Evolutionary conservation across 1,140 invertebrate genomes (phyloP), one percentile per base, ranked within the genome.

Genomic region (Drosophila virilis): DNA sequence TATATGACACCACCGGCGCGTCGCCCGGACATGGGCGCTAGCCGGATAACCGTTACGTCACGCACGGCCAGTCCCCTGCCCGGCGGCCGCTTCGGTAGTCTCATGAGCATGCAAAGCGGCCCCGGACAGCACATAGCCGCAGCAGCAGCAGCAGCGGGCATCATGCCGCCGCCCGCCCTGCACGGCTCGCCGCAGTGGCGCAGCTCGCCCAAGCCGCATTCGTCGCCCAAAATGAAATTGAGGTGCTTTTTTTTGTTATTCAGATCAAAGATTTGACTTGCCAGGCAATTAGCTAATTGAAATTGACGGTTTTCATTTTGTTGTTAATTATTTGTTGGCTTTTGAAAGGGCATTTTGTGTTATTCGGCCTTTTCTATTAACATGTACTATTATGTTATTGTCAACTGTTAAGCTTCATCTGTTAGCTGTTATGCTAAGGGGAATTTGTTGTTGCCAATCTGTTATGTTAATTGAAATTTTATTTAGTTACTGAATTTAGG

Each of bases 151-250:
- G 51, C 8, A 12, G 58, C 28, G 3, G 15, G 33, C 71, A 65
- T 37, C 40, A 42, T 45, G 68, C 78, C 62, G 93, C 93, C 51
- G 65, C 58, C 61, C 8, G 57, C 68, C 57, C 93, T 93, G 81
- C 93, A 93, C 50, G 94, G 93, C 28, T 94, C 94, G 33, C 93
- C 93, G 50, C 79, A 78, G 57, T 92, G 91, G 76, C 92, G 93
- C 32, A 94, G 93, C 65, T 93, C 94, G 32, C 92, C 94, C 12
- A 93, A 94, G 78, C 95, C 96, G 75, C 96, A 97, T 90, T 95
- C 96, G 83, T 97, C 97, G 74, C 97, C 97, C 73, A 97, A 97
- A 94, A 97, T 98, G 95, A 98, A 98, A 94, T 94, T 98, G 90
- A 97, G 97, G 96, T 97, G 65, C 65, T 65, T n/a, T 35, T n/a